These are phyloP conservation scores for Monochamus alternatus DNA, from an alignment of 2,888 invertebrate species.

Conservation along the genomic window DNA sequence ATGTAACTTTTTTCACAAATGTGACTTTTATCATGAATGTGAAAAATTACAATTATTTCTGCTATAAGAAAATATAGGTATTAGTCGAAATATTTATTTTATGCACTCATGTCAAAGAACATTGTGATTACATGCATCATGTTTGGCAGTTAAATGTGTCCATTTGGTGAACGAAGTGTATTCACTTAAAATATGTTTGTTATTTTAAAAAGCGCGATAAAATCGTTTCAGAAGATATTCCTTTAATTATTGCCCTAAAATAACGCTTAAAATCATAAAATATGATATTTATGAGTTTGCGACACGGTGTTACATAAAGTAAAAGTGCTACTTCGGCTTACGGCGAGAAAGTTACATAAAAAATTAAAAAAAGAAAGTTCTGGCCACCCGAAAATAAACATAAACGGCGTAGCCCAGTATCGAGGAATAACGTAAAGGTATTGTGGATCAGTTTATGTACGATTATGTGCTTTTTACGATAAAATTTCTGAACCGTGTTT, in stretches of 20 bases:
- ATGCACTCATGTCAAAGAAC: too few relatives aligned
- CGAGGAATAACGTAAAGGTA: not conserved
- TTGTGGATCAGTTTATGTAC: not conserved
- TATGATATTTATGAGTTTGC: not conserved
- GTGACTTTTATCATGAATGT: too few relatives aligned
- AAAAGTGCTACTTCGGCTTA: constrained; percentile 20
- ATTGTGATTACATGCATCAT: too few relatives aligned
- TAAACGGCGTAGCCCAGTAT: not conserved
- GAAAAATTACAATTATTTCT: too few relatives aligned
- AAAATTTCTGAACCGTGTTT: constrained; percentile 23
- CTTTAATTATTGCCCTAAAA: not conserved
- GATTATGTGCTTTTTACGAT: constrained; percentile 18
- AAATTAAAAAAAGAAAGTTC: constrained; percentile 33
- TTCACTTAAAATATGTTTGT: too few relatives aligned
- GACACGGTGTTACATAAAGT: constrained; percentile 1
- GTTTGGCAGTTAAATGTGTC: too few relatives aligned
- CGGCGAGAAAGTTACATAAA: constrained; percentile 39
- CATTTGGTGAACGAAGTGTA: too few relatives aligned
- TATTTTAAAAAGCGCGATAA: too few relatives aligned
- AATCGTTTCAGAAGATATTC: not conserved
- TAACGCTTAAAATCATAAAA: not conserved
- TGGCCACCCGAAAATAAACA: not conserved
- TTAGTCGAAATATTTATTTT: too few relatives aligned
- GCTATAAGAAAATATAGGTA: too few relatives aligned
- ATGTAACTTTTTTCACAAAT: too few relatives aligned